A percentile compares a stretch with the other conserved stretches of the same genome.
Evolutionary conservation across 2,113 vertebrate species (phyloP).

Genomic region (Cavia porcellus): DNA sequence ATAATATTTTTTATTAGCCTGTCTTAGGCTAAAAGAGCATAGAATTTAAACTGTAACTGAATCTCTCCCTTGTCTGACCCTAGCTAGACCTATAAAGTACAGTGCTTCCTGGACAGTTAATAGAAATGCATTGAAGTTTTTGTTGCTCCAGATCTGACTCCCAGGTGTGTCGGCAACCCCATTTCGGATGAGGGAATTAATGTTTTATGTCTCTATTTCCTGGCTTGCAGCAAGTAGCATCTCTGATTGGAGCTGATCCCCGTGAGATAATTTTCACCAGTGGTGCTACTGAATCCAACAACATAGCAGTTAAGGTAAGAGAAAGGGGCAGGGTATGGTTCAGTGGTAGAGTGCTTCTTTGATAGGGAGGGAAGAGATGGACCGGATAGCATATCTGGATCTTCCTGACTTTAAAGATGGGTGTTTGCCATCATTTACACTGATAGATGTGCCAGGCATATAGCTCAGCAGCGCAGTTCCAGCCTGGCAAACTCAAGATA

Average conservation of each 20-base stretch:
- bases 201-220: conserved; percentile 50
- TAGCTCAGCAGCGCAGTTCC: too few relatives aligned
- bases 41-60: conserved; percentile 22
- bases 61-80: neutral
- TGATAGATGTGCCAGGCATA: neutral
- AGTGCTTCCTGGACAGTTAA: neutral
- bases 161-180: neutral
- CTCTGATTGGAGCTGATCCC: conserved; percentile 95
- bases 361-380: conserved; percentile 85
- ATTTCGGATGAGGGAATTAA: neutral
- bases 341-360: neutral
- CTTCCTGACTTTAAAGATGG: neutral
- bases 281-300: conserved; percentile 98
- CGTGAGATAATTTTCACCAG: conserved; percentile 99
- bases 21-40: neutral
- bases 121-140: neutral
- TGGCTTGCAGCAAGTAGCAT: conserved; percentile 94
- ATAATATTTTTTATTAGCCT: neutral
- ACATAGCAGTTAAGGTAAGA: conserved; percentile 97
- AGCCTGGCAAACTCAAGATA: too few relatives aligned
- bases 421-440: neutral
- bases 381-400: neutral
- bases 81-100: neutral
- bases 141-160: neutral
- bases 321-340: neutral